A percentile compares a stretch with the other conserved stretches of the same genome.
These are phyloP conservation scores for Silurus aristotelis DNA, from an alignment of 2,797 vertebrate species.

Conservation along the genomic window DNA sequence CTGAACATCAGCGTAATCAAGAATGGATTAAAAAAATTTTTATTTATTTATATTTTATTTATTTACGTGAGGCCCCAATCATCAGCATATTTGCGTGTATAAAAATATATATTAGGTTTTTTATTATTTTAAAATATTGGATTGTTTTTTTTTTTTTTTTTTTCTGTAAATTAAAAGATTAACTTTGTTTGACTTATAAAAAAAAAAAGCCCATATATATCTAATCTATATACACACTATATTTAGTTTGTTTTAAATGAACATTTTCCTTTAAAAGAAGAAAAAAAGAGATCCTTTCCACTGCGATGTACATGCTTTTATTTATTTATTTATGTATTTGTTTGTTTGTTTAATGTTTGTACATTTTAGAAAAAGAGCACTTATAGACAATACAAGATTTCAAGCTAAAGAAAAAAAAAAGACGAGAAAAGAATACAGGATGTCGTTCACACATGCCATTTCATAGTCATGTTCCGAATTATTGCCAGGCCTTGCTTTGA, in stretches of 20 bases:
- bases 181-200: too few species aligned
- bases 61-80: too few species aligned
- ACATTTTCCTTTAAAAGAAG: neutral
- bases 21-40: constrained; percentile 81
- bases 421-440: constrained; percentile 27
- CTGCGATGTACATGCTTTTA: neutral
- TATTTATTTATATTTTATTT: too few species aligned
- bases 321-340: neutral
- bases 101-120: too few species aligned
- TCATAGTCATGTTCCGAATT: constrained; percentile 44
- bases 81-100: too few species aligned
- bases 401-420: neutral
- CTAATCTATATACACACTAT: too few species aligned
- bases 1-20: constrained; percentile 81
- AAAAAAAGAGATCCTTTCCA: neutral
- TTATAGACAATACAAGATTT: neutral
- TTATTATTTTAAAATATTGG: too few species aligned
- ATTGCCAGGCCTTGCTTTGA: constrained; percentile 48
- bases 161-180: too few species aligned
- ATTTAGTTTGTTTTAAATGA: too few species aligned
- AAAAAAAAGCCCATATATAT: too few species aligned
- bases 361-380: too few species aligned
- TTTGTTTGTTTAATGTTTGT: neutral
- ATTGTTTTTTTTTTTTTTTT: too few species aligned
- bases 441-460: constrained; percentile 27